Percentiles rank a stretch among this genome's conserved stretches.
Evolutionary conservation across 2,113 vertebrate genomes (phyloP).

Genomic region (Coptodon rendalli): DNA sequence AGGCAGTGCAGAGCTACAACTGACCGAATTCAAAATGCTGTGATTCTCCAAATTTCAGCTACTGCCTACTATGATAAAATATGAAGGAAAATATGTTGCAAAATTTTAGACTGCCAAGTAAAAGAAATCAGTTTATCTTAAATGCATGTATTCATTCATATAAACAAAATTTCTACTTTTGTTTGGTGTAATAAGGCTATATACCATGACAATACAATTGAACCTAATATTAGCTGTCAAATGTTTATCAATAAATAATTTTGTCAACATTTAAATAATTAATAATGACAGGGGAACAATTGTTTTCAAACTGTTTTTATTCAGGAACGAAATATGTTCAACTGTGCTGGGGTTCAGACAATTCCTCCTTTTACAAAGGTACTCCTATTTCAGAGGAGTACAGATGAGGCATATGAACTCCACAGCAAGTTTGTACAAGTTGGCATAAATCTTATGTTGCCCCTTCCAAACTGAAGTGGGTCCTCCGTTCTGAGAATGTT

Average conservation of each 20-base stretch:
- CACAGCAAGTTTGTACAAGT: not conserved
- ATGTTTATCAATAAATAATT: not conserved
- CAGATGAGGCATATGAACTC: not conserved
- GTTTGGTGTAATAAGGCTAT: not conserved
- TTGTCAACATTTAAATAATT: not conserved
- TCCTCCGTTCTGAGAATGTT: not conserved
- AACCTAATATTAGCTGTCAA: not conserved
- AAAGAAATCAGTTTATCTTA: not conserved
- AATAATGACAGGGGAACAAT: not conserved
- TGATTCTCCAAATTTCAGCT: not conserved
- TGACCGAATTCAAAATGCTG: not conserved
- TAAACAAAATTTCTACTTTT: not conserved
- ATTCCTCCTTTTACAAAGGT: too few relatives aligned
- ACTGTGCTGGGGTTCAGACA: not conserved
- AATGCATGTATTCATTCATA: not conserved
- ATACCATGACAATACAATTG: not conserved
- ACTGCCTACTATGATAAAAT: not conserved
- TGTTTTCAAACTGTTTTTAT: not conserved
- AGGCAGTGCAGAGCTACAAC: not conserved
- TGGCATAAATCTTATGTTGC: not conserved
- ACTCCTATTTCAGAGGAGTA: not conserved
- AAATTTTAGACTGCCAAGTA: not conserved
- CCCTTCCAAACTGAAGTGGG: not conserved
- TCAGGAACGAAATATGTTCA: not conserved
- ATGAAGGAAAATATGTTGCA: not conserved